Base-by-base conservation (phyloP, 2,888 invertebrate genomes). In the Cyaniris semiargus region DNA sequence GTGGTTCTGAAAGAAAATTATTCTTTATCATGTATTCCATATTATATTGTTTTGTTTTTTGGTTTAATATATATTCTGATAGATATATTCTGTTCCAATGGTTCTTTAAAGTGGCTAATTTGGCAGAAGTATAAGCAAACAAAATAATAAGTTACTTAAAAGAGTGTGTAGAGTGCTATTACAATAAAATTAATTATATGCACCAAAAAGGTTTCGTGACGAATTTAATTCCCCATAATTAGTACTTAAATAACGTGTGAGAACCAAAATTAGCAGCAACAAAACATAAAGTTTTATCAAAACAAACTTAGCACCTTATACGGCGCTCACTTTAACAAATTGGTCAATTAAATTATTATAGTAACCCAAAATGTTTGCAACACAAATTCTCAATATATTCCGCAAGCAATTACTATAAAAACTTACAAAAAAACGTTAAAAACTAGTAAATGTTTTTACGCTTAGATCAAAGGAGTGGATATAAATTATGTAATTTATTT, bases 261-360 rank as follows among this genome's bases (percentile, higher is more conserved):
- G 66, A 66, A 66, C 27, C 13, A 10, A 60, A 66, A 21, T 60
- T 23, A 27, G 66, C 27, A 15, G 6, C 27, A 66, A 66, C 66
- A 66, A 66, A 66, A 66, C 66, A 6, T 66, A 13, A 66, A 66
- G 6, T 66, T 66, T 66, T 0, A 66, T 66, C 66, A 66, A 66
- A 66, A 66, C 66, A 31, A 23, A 23, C 60, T 21, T 10, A 66
- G 8, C 66, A 15, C 66, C 66, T 27, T 27, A 15, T 66, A 66
- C 27, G 66, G 66, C 66, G 15, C 8, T 18, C 66, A 66, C 27
- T 66, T 66, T 66, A 66, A 4, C 66, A 6, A 31, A 66, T 66
- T 31, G 66, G 15, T 7, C 66, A 66, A 27, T 66, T 66, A 66
- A 66, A 31, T 15, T 6, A 66, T 66, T 66, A 66, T 66, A 27